Base-by-base conservation (phyloP, 1,140 invertebrate species). In the Diabrotica undecimpunctata region DNA sequence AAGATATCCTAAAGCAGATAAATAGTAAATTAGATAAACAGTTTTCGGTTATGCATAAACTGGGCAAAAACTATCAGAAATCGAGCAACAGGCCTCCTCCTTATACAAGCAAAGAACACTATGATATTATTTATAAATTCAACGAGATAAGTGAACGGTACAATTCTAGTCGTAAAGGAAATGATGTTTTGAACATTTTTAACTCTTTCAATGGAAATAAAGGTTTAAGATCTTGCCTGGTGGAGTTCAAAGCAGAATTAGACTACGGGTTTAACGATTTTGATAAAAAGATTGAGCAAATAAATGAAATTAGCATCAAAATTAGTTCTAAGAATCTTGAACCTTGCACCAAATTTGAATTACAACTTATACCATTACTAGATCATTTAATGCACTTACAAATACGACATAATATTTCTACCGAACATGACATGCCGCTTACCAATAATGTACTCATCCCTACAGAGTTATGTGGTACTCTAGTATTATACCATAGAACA, bases 21-120 rank as follows among this genome's bases (percentile, higher is more conserved):
- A 74, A 75, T 39, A 13, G 56, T 8, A 64, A 68, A 36, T 41
- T 75, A 6, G 62, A 71, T 14, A 65, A 68, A 54, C 66, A 73
- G 8, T 75, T 73, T 62, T 70, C 72, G 1, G 41, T 54, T 7
- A 59, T 72, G 10, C 65, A 73, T 38, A 77, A 77, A 67, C 54
- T 76, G 8, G 66, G 67, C 7, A 75, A 68, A 14, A 64, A 56
- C 12, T 78, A 67, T 54, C 72, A 69, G 58, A 78, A 77, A 68
- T 10, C 54, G 6, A 69, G 61, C 35, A 14, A 63, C 50, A 68
- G 60, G 56, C 73, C 74, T n/a, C 68, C 71, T 8, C 73, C 70
- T 37, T 69, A 69, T 7, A 68, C 61, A 37, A 61, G 61, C 11
- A 37, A 13, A 52, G 13, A 51, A 7, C 65, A 68, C 39, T 36